Evolutionary conservation across 2,113 vertebrate species (phyloP), one percentile per base, ranked within the genome.

Genomic region (Atractosteus spatula): DNA sequence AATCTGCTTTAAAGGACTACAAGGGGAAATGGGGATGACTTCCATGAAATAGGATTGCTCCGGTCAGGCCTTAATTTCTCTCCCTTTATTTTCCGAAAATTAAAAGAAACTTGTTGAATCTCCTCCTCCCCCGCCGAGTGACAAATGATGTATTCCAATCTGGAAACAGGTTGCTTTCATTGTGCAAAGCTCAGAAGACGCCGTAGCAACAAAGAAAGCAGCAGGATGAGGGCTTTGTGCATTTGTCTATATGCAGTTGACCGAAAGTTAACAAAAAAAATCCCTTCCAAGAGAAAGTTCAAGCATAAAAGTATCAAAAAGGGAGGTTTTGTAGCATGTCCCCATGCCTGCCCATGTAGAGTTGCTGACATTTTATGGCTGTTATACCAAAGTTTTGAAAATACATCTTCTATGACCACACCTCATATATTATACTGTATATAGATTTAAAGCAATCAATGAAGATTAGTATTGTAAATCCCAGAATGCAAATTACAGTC

Each of bases 31-130:
- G 80, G 76, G 78, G 64, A 69, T 73, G 85, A 86, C 87, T 78
- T 82, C 86, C 85, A 83, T 90, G 87, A 90, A 92, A 92, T 87
- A 82, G 83, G 90, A 91, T 91, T 88, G 85, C 82, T 81, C 70
- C 82, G 82, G 81, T 85, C 80, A 82, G 83, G 82, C 80, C 79
- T 86, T 80, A 81, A 76, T 77, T 77, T 81, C 68, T 63, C 17
- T 77, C 68, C 77, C 70, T 71, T 75, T 89, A 87, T 80, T 74
- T 87, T 82, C 73, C 67, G 76, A 83, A 87, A 87, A 89, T 87
- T 79, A 84, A 86, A 82, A 82, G 85, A 74, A 82, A 86, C 82
- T 84, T 79, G 79, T 83, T 83, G 83, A 80, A 80, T 77, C 68
- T 72, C 74, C 75, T 85, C 85, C 68, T 72, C 74, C 75, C 85